Conservation (phyloP, 1,140 invertebrate species). For the Octopus sinensis region DNA sequence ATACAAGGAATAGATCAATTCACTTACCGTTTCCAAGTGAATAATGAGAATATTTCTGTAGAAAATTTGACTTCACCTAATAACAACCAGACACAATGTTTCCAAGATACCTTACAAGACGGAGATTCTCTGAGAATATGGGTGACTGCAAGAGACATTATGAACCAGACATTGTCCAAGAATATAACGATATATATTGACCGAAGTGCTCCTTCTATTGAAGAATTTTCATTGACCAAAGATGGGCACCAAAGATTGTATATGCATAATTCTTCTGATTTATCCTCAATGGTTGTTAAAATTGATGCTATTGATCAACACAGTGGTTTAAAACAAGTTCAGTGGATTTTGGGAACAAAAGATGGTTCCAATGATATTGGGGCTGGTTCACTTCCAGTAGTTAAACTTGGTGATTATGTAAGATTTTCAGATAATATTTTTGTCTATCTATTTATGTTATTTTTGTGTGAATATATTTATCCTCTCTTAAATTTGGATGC, state of each 20-base stretch:
- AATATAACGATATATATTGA: conserved; percentile 30
- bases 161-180: conserved; percentile 23
- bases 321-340: conserved; percentile 25
- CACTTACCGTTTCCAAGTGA: background rate
- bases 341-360: conserved; percentile 23
- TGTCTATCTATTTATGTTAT: background rate
- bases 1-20: conserved; percentile 29
- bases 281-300: conserved; percentile 33
- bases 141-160: conserved; percentile 27
- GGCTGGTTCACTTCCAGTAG: conserved; percentile 13
- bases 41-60: background rate
- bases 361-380: conserved; percentile 16
- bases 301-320: conserved; percentile 34
- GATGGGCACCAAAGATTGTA: conserved; percentile 22
- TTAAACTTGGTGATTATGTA: background rate
- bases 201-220: conserved; percentile 24
- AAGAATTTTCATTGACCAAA: conserved; percentile 24
- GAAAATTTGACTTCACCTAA: background rate
- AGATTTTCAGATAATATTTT: background rate
- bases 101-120: conserved; percentile 17
- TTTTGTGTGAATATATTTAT: no score
- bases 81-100: background rate
- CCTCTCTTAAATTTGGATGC: no score
- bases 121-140: conserved; percentile 30
- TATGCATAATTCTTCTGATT: conserved; percentile 32